A percentile compares a stretch with the other conserved stretches of the same genome.
Conservation (phyloP, 2,888 invertebrate species). For the Machimus rusticus region DNA sequence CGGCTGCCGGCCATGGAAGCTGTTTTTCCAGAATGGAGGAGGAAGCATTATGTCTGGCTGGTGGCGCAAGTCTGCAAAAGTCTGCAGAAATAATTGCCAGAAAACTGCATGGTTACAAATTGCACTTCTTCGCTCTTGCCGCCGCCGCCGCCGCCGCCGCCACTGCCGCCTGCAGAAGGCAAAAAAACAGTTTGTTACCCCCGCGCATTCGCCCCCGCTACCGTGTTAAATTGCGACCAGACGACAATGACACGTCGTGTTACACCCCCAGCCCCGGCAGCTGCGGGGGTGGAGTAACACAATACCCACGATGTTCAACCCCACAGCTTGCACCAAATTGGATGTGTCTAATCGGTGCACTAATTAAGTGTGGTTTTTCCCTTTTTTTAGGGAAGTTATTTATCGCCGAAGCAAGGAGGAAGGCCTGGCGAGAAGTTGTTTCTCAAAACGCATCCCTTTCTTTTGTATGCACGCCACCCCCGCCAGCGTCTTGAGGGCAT, state of each 20-base stretch:
- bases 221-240: conserved; percentile 15
- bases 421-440: neutral
- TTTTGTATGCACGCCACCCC: neutral
- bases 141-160: no score
- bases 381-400: neutral
- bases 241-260: conserved; percentile 30
- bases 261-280: neutral
- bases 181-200: neutral
- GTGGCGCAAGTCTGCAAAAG: conserved; percentile 22
- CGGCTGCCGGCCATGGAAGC: neutral
- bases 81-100: conserved; percentile 36
- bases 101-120: conserved; percentile 39
- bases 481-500: neutral
- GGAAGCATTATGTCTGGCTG: conserved; percentile 25
- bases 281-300: neutral
- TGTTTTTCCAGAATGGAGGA: conserved; percentile 1
- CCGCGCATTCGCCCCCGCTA: neutral
- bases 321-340: neutral
- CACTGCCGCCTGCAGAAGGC: neutral
- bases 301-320: neutral
- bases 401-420: neutral
- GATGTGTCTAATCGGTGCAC: conserved; percentile 17
- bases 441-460: neutral
- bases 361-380: neutral
- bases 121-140: neutral